Base-by-base conservation (phyloP, 1,140 invertebrate genomes). In the Drusus annulatus region DNA sequence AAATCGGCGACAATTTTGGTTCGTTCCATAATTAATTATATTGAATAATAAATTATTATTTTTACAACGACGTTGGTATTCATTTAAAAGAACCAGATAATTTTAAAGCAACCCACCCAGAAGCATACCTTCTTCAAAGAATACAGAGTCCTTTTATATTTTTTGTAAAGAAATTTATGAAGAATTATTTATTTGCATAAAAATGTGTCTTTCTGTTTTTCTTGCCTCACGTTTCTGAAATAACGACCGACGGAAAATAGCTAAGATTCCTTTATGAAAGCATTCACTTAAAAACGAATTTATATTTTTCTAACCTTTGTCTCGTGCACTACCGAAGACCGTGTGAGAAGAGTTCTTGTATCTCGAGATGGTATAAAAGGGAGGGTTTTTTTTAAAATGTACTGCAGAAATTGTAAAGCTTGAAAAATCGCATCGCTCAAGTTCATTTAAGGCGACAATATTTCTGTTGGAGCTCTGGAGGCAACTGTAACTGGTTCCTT, bases 371-470 rank as follows among this genome's bases (percentile, higher is more conserved):
- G 23, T 28, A 31, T 16, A 28, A 31, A 65, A 31, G 3, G 60
- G 60, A 21, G 25, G 13, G 7, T 65, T 65, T 65, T 45, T 28
- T 65, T n/a, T 8, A 65, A 31, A 15, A 28, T 65, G 62, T 65
- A 65, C 62, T 65, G 62, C 62, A 65, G 62, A 65, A 65, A 25
- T 65, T 65, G 62, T 65, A 65, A 65, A 65, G 62, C 62, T 65
- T 79, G 68, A 79, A 74, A 80, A 80, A 75, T 74, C 65, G 79
- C 75, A 80, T 62, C 79, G 69, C 71, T 75, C 51, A 50, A 52
- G 79, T 80, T 80, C 73, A 52, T 54, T 65, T 75, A 75, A 80
- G 50, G 45, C 71, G 79, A 80, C 71, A 25, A 80, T 80, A 80
- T 80, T 80, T 80, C 79, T 80, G 62, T 15, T 8, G 58, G 7